Conservation (phyloP, 35 echinoderm and acorn worm species). For the Eucidaris tribuloides region DNA sequence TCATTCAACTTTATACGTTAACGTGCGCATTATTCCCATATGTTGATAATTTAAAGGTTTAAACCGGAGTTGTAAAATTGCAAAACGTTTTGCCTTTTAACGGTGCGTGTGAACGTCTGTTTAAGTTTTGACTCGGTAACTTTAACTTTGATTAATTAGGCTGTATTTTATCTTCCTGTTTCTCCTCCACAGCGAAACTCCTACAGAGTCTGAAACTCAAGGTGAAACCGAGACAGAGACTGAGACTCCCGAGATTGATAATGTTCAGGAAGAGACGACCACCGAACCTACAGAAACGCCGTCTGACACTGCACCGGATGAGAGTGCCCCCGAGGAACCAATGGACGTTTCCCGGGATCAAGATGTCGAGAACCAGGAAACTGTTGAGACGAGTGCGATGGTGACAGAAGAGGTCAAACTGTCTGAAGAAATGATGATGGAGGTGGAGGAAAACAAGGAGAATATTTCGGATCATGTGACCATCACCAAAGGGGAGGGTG, state of each 20-base stretch:
- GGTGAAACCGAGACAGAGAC: too few species aligned
- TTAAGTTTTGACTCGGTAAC: too few species aligned
- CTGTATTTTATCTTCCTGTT: too few species aligned
- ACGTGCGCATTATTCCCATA: too few species aligned
- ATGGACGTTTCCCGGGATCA: not conserved
- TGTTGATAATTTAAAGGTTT: too few species aligned
- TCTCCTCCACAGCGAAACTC: too few species aligned
- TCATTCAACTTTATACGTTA: too few species aligned
- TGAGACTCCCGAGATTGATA: not conserved
- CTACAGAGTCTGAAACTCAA: too few species aligned
- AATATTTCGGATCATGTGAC: conserved; percentile 11
- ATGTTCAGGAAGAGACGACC: not conserved
- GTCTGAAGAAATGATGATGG: not conserved
- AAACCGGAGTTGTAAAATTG: too few species aligned
- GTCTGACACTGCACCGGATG: not conserved
- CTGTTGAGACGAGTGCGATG: not conserved
- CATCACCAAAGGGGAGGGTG: not conserved
- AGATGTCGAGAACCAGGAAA: not conserved
- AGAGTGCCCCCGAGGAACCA: not conserved
- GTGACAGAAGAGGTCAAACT: not conserved
- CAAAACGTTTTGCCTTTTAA: too few species aligned
- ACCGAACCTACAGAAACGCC: not conserved
- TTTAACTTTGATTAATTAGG: too few species aligned
- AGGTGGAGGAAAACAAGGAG: conserved; percentile 20
- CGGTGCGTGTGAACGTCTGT: too few species aligned